phyloP scores from a whole-genome alignment of 2,113 vertebrate species.

The Tympanuchus pallidicinctus region DNA sequence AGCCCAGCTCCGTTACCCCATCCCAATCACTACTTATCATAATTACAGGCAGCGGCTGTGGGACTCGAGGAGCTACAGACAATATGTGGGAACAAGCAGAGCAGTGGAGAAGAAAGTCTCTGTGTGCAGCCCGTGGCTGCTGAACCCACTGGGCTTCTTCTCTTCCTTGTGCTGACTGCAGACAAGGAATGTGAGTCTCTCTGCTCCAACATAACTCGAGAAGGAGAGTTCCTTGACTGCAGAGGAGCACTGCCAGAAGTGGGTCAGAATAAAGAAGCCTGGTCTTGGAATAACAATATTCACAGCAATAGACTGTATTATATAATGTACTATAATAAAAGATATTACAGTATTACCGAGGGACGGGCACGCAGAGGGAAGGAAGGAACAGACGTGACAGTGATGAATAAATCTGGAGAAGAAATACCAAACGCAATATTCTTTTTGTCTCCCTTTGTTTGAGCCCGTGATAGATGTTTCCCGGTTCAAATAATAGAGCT shows the following conservation, averaged over 20 bases:
- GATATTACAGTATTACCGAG: not conserved
- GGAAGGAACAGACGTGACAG: constrained; percentile 27
- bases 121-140: not conserved
- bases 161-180: not conserved
- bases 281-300: constrained; percentile 14
- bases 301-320: not conserved
- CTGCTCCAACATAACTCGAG: not conserved
- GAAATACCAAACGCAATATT: constrained; percentile 17
- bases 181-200: not conserved
- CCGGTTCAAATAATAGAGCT: constrained; percentile 13
- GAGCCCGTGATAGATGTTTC: constrained; percentile 26
- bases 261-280: constrained; percentile 30
- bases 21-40: not conserved
- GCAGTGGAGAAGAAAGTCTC: not conserved
- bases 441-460: constrained; percentile 49
- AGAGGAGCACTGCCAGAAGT: not conserved
- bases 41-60: not conserved
- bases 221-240: not conserved
- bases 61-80: not conserved
- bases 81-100: not conserved
- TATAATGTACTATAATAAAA: constrained; percentile 46
- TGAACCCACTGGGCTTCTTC: too few species aligned
- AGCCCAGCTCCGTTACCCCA: not conserved
- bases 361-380: constrained; percentile 13
- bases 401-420: constrained; percentile 55